Percentiles rank a stretch among this genome's conserved stretches.
phyloP scores from a whole-genome alignment of 2,797 vertebrate genomes.

The Euphonia xanthogaster region DNA sequence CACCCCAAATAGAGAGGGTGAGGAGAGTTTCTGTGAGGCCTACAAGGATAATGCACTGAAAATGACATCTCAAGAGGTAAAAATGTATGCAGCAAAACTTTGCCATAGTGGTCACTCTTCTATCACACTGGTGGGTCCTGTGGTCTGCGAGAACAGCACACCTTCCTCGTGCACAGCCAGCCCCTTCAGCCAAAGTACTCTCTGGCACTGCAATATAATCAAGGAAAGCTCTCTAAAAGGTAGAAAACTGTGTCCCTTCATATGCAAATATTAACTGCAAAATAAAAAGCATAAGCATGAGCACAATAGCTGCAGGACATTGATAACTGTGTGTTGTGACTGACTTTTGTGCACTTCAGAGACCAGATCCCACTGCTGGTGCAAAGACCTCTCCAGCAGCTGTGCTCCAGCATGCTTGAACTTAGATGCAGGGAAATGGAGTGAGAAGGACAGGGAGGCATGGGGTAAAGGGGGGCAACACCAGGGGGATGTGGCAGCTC shows the following conservation, averaged over 20 bases:
- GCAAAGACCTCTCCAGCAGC: too few species aligned
- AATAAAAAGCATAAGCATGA: neutral
- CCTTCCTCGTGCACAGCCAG: neutral
- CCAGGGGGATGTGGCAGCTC: fast-evolving
- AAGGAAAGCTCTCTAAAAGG: neutral
- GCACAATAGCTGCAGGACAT: neutral
- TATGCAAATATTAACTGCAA: neutral
- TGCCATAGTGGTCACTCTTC: fast-evolving
- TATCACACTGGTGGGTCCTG: too few species aligned
- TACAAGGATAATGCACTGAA: neutral
- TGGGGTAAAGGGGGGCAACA: neutral
- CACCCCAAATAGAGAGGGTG: neutral
- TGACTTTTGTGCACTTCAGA: neutral
- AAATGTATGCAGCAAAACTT: neutral
- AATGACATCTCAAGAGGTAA: neutral
- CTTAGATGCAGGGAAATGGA: too few species aligned
- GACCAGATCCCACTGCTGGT: neutral
- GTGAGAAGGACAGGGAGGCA: fast-evolving
- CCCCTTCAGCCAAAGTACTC: neutral
- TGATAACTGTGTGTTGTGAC: neutral
- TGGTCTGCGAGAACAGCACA: fast-evolving
- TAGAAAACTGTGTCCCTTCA: neutral
- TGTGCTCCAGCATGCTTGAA: too few species aligned
- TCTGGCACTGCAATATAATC: neutral
- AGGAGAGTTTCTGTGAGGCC: neutral